Base-by-base conservation (phyloP, 2,888 invertebrate species). In the Phania funesta region DNA sequence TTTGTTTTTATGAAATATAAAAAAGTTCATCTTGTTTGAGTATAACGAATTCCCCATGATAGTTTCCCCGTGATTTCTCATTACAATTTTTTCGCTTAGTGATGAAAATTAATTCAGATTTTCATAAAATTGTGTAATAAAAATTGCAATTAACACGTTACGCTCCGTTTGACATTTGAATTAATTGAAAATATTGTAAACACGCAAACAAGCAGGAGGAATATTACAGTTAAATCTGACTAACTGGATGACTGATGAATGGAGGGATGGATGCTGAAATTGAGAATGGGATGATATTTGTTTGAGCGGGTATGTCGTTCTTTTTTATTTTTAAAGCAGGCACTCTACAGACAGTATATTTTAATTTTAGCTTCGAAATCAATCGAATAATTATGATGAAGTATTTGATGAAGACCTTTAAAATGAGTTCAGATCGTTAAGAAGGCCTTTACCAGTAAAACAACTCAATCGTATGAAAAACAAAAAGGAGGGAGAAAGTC, bases 151-250 rank as follows among this genome's bases (percentile, higher is more conserved):
- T 85, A 85, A 84, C 84, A 85, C 78, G 84, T 80, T 83, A 83
- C 84, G 84, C 85, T 85, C 79, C 79, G 84, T 85, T 85, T 85
- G 85, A 85, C 84, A 85, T 83, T 84, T 85, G 84, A 85, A 84
- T 85, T 85, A 85, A 85, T 85, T 85, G 84, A 85, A 83, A 85
- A 83, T 80, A 80, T 79, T 75, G 76, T 74, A 60, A 68, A 74
- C 35, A 75, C 16, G 62, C 38, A 73, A 58, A 81, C 60, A 67
- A 64, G 44, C 62, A 76, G 48, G 56, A 60, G 41, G 48, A 79
- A 44, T 54, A 46, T 35, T 35, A 44, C 62, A 62, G 54, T 68
- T 29, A 41, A 62, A 16, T 65, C 44, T 35, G 58, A 60, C 35
- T 35, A 56, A 67, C 32, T 58, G 20, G 22, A 20, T 52, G 54